These are phyloP conservation scores for Oithona nana DNA, from an alignment of 2,888 invertebrate genomes.

Conservation along the genomic window DNA sequence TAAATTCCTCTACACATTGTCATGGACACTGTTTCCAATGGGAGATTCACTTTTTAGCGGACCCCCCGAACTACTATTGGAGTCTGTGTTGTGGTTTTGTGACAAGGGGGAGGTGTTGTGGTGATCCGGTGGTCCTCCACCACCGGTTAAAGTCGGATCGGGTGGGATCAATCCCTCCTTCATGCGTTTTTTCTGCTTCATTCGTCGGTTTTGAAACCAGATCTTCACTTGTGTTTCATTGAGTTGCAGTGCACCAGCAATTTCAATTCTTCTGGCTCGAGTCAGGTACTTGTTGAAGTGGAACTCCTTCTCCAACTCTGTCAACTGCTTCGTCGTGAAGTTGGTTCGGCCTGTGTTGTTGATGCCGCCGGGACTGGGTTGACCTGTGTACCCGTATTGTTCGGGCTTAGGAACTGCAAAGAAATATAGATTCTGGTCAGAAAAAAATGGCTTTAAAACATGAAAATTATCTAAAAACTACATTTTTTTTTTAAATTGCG, in stretches of 20 bases:
- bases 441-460: background rate
- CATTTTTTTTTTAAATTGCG: too few relatives aligned
- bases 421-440: background rate
- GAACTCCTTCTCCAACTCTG: constrained; percentile 97
- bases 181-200: constrained; percentile 95
- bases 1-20: background rate
- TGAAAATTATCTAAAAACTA: background rate
- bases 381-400: constrained; percentile 22
- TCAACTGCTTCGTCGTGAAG: constrained; percentile 97
- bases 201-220: constrained; percentile 95
- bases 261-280: constrained; percentile 86
- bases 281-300: constrained; percentile 98
- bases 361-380: constrained; percentile 31
- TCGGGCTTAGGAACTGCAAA: constrained; percentile 23
- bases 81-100: background rate
- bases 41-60: constrained; percentile 4
- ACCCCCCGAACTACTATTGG: background rate
- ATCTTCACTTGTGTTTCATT: constrained; percentile 96
- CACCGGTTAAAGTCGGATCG: constrained; percentile 29
- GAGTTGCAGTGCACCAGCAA: constrained; percentile 81
- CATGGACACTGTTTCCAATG: too few relatives aligned
- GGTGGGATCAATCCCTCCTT: constrained; percentile 67
- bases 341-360: constrained; percentile 89
- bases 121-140: background rate
- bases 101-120: background rate